Evolutionary conservation across 2,797 vertebrate species (phyloP), one percentile per base, ranked within the genome.

Genomic region (Dryobates pubescens): DNA sequence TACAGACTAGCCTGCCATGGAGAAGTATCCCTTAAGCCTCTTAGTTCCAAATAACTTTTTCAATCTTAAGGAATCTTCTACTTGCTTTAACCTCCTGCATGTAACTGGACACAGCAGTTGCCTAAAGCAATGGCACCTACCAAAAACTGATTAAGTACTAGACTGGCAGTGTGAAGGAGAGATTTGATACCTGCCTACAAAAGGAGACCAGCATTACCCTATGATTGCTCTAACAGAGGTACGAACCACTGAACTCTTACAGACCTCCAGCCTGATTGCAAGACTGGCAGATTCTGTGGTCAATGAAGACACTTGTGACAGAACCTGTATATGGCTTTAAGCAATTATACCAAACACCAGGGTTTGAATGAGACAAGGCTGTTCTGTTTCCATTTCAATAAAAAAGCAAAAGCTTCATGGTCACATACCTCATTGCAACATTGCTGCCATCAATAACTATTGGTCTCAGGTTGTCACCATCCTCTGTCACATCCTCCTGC

Each of bases 381-480:
- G 23, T 73, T 78, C 41, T 73, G 45, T 82, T 92, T 86, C 32
- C 54, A 59, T 49, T 81, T 65, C 65, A 74, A 74, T 16, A 94
- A 4, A 92, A 89, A 86, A 86, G 80, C 67, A 86, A 96, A 93
- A 90, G 59, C 68, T 93, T 75, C 73, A 69, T 4, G 23, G 29
- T 79, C 86, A 96, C 98, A 97, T 96, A 99, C 99, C 99, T 99
- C 99, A 99, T 99, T 80, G 99, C 99, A 86, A 99, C 98, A 20
- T 99, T 99, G 97, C 99, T 99, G 89, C 99, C 99, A 61, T 99
- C 99, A 80, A 99, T 98, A 84, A 99, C 99, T 58, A 99, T 71
- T 7, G 99, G 99, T 49, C 98, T 98, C 86, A 99, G 97, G 97
- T 99, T 99, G 94, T 99, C 98, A 91, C 98, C 98, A 92, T 99